These are phyloP conservation scores for Meghimatium bilineatum DNA, from an alignment of 2,888 invertebrate genomes.

Conservation along the genomic window DNA sequence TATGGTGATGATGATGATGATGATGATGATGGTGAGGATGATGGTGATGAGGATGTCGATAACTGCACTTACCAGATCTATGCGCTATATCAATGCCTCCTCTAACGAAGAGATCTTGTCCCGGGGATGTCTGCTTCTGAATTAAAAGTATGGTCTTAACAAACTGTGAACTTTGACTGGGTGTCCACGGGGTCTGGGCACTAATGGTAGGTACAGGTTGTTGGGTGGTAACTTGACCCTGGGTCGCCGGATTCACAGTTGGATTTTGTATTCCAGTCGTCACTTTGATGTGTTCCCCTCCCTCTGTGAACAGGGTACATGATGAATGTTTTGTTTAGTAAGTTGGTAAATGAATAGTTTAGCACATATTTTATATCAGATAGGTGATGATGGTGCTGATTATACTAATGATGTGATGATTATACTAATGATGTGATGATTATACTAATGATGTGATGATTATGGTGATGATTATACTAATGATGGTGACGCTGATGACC, in stretches of 20 bases:
- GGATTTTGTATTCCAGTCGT: not conserved
- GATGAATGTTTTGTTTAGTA: too few relatives aligned
- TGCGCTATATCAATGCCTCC: slow-evolving; percentile 74
- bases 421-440: too few relatives aligned
- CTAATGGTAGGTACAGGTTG: not conserved
- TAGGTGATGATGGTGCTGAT: too few relatives aligned
- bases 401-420: too few relatives aligned
- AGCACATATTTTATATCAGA: too few relatives aligned
- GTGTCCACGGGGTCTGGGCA: slow-evolving; percentile 17
- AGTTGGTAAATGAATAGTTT: too few relatives aligned
- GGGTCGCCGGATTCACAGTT: not conserved
- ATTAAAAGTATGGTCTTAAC: slow-evolving; percentile 75
- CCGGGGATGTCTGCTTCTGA: slow-evolving; percentile 71
- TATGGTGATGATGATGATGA: not conserved
- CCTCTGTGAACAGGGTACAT: slow-evolving; percentile 2
- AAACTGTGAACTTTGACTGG: slow-evolving; percentile 20
- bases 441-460: too few relatives aligned
- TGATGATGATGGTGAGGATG: not conserved
- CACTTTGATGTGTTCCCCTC: not conserved
- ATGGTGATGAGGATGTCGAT: not conserved
- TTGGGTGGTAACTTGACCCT: not conserved
- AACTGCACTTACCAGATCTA: slow-evolving; percentile 57
- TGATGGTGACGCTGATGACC: too few relatives aligned
- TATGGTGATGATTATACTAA: too few relatives aligned
- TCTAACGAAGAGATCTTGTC: slow-evolving; percentile 78